Conservation (phyloP, 2,113 vertebrate genomes). For the Symphodus melops region DNA sequence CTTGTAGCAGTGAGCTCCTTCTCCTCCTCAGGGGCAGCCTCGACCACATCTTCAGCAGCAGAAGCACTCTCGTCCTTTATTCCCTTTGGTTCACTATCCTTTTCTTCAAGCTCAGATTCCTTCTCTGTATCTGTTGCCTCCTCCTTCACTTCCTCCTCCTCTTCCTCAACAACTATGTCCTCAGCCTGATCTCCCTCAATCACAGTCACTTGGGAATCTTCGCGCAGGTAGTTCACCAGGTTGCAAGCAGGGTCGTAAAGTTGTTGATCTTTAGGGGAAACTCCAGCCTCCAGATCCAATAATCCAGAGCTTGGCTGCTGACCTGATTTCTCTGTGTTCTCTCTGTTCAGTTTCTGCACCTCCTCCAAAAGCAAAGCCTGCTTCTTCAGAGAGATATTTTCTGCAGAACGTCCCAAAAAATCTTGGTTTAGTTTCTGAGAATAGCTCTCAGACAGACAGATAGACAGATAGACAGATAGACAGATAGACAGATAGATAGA, state of each 20-base stretch:
- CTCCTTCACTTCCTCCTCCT: conserved; percentile 4
- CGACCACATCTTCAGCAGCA: not conserved
- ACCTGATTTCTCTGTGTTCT: conserved; percentile 85
- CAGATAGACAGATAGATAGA: no score
- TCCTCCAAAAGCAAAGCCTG: conserved; percentile 82
- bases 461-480: no score
- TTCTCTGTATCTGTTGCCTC: conserved; percentile 27
- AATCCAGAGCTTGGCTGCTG: conserved; percentile 14
- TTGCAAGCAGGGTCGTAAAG: conserved; percentile 5
- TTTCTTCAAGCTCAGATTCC: conserved; percentile 25
- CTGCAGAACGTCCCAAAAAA: conserved; percentile 73
- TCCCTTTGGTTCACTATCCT: conserved; percentile 23
- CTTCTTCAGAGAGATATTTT: conserved; percentile 77
- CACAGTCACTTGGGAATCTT: conserved; percentile 49
- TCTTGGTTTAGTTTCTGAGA: not conserved
- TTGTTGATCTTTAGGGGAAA: conserved; percentile 34
- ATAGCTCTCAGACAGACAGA: not conserved
- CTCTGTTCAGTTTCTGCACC: conserved; percentile 87
- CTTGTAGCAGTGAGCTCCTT: conserved; percentile 48
- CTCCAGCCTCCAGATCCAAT: conserved; percentile 51
- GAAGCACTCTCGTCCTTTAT: conserved; percentile 30
- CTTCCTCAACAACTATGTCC: conserved; percentile 6
- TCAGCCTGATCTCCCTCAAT: conserved; percentile 28
- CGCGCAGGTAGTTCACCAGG: conserved; percentile 56
- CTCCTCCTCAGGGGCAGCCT: conserved; percentile 2